Conservation (phyloP, 2,113 vertebrate species). For the Spermophilus dauricus region DNA sequence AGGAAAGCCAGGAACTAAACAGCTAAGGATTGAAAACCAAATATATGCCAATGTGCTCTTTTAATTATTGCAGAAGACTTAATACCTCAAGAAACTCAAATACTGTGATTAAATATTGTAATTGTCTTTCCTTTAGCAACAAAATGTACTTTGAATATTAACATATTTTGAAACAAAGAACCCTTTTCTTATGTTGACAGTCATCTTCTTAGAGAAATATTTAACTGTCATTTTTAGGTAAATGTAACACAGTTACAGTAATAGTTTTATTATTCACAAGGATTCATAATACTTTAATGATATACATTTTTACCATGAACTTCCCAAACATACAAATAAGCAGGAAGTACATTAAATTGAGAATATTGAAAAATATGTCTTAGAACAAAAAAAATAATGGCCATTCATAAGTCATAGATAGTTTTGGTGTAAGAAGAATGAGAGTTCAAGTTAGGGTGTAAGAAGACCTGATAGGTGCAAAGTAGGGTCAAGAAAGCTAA, state of each 20-base stretch:
- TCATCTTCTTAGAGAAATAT: slow-evolving; percentile 38
- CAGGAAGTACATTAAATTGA: background rate
- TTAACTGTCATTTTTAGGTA: background rate
- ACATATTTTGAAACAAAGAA: slow-evolving; percentile 62
- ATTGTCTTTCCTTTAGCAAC: slow-evolving; percentile 32
- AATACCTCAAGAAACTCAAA: slow-evolving; percentile 75
- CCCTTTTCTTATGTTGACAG: slow-evolving; percentile 13
- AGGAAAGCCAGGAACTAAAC: slow-evolving; percentile 74
- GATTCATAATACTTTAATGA: background rate
- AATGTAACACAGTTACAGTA: background rate
- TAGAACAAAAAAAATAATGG: background rate
- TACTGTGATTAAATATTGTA: slow-evolving; percentile 58
- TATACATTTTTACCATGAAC: background rate
- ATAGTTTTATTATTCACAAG: background rate
- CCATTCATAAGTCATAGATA: background rate
- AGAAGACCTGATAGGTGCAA: background rate
- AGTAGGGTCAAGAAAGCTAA: background rate
- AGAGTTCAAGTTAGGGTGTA: background rate
- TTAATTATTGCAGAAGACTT: slow-evolving; percentile 53
- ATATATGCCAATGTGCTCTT: background rate
- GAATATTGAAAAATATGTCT: slow-evolving; percentile 18
- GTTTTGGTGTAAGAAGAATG: background rate
- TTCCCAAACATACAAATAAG: background rate
- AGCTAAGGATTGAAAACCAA: slow-evolving; percentile 65
- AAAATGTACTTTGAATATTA: slow-evolving; percentile 68